Evolutionary conservation across 2,113 vertebrate genomes (phyloP), one percentile per base, ranked within the genome.

Genomic region (Sminthopsis crassicaudata): DNA sequence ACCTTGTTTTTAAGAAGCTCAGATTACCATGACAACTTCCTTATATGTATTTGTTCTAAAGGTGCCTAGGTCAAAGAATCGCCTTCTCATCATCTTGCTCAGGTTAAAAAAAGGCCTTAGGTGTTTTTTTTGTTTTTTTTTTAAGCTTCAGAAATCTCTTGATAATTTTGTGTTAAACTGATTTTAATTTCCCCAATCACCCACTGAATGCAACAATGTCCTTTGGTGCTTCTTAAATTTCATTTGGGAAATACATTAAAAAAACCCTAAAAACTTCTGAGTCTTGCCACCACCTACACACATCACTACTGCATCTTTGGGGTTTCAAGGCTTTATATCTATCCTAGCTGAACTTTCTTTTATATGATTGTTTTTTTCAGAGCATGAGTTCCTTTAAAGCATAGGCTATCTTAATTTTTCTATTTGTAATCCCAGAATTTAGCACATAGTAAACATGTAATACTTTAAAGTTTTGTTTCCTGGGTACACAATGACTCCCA

Each of bases 141-240:
- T 51, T 51, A 51, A 89, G 52, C 96, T 93, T 89, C 0, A 2
- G 84, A 92, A 94, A 93, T 92, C 24, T 50, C 57, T 92, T 91
- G 93, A 92, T 91, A 96, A 52, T 50, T 92, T 22, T 95, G 53
- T 60, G 51, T 22, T n/a, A 26, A 96, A 95, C 16, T 89, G 94
- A 6, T 42, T 84, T 84, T 23, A n/a, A 42, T 90, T 54, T 93
- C 53, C 90, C 19, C 1, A 55, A 51, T 26, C 53, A 94, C 50
- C 36, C 51, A 93, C 84, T 84, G 22, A 84, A 42, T 76, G 92
- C 50, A 25, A 51, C 53, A 90, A 53, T 89, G 94, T 91, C 51
- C 67, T 93, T 93, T 91, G 52, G 89, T 90, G 89, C 53, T n/a
- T 24, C 23, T 76, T 84, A 84, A 90, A 92, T 9, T 90, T 27